A percentile compares a stretch with the other conserved stretches of the same genome.
These are phyloP conservation scores for Gymnopithys bicolor DNA, from an alignment of 2,797 vertebrate species.

Conservation along the genomic window DNA sequence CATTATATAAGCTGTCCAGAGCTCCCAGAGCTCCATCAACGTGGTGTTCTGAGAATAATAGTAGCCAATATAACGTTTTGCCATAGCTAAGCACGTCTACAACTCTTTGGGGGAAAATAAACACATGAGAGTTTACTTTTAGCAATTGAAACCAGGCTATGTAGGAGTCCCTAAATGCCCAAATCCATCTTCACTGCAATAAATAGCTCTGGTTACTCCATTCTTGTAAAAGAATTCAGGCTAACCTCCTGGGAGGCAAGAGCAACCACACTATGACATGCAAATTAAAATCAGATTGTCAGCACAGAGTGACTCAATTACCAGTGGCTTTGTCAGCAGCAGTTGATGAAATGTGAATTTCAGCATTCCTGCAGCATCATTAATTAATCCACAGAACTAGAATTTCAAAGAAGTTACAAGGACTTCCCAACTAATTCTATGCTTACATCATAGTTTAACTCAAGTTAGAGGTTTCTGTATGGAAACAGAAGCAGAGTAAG, in stretches of 20 bases:
- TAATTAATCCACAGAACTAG: not conserved
- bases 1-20: not conserved
- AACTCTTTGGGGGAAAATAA: conserved; percentile 2
- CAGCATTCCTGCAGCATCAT: not conserved
- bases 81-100: not conserved
- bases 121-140: not conserved
- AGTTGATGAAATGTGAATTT: not conserved
- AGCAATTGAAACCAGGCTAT: not conserved
- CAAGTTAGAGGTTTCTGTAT: not conserved
- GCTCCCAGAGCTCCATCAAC: not conserved
- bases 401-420: not conserved
- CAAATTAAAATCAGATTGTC: not conserved
- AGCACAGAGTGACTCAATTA: not conserved
- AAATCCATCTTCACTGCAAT: not conserved
- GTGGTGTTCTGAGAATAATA: not conserved
- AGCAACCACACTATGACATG: not conserved
- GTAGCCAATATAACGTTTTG: not conserved
- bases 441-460: not conserved
- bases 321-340: not conserved
- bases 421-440: not conserved
- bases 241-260: not conserved
- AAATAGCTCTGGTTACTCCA: not conserved
- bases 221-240: not conserved
- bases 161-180: not conserved
- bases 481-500: not conserved